Evolutionary conservation across 2,888 invertebrate genomes (phyloP).

Genomic region (Cantharis flavilabris): DNA sequence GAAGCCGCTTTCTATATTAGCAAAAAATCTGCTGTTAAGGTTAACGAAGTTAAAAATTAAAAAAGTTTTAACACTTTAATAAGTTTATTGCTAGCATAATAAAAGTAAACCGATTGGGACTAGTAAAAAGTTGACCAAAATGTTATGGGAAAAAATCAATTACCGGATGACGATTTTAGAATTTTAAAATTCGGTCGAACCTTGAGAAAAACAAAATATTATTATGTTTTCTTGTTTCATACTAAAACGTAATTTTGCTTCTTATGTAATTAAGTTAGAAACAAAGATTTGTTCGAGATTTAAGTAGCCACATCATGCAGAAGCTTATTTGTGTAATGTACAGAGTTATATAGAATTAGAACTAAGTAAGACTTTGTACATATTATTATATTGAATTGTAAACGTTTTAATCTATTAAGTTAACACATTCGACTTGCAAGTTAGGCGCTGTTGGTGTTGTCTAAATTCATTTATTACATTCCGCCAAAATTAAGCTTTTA

Average conservation of each 20-base stretch:
- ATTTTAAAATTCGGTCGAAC: too few species aligned
- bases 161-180: too few species aligned
- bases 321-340: constrained; percentile 13
- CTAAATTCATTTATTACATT: background rate
- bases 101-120: too few species aligned
- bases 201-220: too few species aligned
- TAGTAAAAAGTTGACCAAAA: too few species aligned
- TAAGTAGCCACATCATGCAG: constrained; percentile 8
- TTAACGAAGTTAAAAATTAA: too few species aligned
- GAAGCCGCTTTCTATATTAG: background rate
- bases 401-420: constrained; percentile 23
- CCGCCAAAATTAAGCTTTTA: background rate
- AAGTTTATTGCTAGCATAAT: too few species aligned
- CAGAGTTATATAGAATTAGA: constrained; percentile 6
- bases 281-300: background rate
- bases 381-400: constrained; percentile 14
- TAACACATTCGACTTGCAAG: constrained; percentile 19
- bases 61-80: too few species aligned
- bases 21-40: too few species aligned
- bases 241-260: background rate
- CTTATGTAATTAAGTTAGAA: background rate
- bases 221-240: too few species aligned
- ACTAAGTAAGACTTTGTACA: background rate
- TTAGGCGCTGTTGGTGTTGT: background rate
- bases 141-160: too few species aligned